Evolutionary conservation across 2,888 invertebrate species (phyloP).

Genomic region (Bhutanitis thaidina): DNA sequence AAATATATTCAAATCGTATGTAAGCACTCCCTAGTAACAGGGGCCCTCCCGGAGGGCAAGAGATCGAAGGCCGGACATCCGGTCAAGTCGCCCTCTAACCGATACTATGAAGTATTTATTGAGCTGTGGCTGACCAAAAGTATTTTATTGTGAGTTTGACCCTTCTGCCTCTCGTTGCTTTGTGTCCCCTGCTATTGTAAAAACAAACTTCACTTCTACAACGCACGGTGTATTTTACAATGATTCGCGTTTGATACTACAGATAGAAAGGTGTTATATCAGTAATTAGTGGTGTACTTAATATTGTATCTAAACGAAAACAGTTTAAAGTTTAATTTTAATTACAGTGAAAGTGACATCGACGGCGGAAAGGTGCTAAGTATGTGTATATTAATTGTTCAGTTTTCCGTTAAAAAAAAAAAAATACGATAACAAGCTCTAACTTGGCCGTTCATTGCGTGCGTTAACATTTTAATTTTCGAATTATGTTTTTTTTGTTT

Average conservation of each 20-base stretch:
- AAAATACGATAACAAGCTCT: constrained; percentile 47
- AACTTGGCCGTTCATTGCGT: constrained; percentile 24
- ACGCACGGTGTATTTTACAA: neutral
- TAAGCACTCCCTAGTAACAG: constrained; percentile 33
- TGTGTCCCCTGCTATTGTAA: constrained; percentile 30
- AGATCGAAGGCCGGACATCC: constrained; percentile 73
- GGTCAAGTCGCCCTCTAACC: constrained; percentile 69
- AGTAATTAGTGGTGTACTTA: constrained; percentile 13
- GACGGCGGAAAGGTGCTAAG: constrained; percentile 52
- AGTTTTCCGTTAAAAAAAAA: constrained; percentile 52
- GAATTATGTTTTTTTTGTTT: constrained; percentile 15
- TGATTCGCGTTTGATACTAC: neutral
- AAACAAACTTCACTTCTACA: constrained; percentile 28
- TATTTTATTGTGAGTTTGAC: constrained; percentile 73
- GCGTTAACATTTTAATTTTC: constrained; percentile 22
- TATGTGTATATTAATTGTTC: constrained; percentile 64
- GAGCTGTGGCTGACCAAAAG: constrained; percentile 75
- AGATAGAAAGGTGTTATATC: constrained; percentile 18
- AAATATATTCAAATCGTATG: constrained; percentile 43
- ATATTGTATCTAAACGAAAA: constrained; percentile 11
- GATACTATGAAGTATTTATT: constrained; percentile 79
- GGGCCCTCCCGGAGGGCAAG: constrained; percentile 53
- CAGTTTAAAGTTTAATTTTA: constrained; percentile 28
- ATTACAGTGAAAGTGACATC: constrained; percentile 29
- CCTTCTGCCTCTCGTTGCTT: constrained; percentile 46